Percentiles rank a stretch among this genome's conserved stretches.
These are phyloP conservation scores for Apis cerana DNA, from an alignment of 1,140 invertebrate species.

Conservation along the genomic window DNA sequence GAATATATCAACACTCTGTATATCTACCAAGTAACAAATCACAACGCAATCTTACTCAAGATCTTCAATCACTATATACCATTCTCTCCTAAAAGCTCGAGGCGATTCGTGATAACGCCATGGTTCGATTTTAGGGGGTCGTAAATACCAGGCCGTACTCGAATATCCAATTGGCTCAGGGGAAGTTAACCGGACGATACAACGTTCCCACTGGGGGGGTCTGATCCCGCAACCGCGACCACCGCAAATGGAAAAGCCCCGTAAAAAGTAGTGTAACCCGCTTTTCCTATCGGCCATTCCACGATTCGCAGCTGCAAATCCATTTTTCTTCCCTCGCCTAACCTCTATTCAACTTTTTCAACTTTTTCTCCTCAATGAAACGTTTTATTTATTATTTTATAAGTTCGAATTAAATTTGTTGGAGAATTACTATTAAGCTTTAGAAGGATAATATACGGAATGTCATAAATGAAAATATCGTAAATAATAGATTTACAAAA, in stretches of 20 bases:
- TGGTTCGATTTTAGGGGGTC: not conserved
- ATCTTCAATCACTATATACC: not conserved
- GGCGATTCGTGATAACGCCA: not conserved
- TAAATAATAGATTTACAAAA: too few species aligned
- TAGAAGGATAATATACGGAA: too few species aligned
- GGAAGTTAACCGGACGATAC: conserved; percentile 17
- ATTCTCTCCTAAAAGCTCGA: not conserved
- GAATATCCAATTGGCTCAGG: conserved; percentile 41
- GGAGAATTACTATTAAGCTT: too few species aligned
- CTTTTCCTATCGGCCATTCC: not conserved
- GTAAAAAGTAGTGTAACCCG: conserved; percentile 46
- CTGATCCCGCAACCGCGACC: conserved; percentile 37
- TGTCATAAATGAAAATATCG: too few species aligned
- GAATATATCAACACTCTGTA: too few species aligned
- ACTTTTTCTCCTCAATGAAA: not conserved
- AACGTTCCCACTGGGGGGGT: conserved; percentile 25
- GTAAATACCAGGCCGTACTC: conserved; percentile 42
- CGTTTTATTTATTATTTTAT: not conserved
- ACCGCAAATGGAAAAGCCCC: conserved; percentile 59
- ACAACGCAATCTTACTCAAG: too few species aligned
- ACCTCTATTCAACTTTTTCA: not conserved
- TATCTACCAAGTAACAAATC: too few species aligned
- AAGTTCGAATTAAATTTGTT: not conserved
- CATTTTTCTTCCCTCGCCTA: conserved; percentile 16
- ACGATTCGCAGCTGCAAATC: conserved; percentile 21